These are phyloP conservation scores for Neofelis nebulosa DNA, from an alignment of 2,113 vertebrate genomes.

Conservation along the genomic window DNA sequence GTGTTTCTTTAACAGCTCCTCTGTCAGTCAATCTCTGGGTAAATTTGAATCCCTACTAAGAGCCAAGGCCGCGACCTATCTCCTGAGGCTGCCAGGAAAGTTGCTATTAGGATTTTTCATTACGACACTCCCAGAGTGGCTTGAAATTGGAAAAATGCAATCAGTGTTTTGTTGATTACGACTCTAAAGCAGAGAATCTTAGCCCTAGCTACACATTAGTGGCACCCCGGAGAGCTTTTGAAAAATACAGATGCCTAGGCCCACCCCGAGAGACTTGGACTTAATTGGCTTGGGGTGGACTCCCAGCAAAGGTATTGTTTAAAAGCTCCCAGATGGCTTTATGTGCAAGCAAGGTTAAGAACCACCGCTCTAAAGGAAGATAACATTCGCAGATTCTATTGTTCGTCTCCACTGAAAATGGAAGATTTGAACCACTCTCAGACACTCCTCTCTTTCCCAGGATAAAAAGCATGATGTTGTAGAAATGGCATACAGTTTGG, in stretches of 20 bases:
- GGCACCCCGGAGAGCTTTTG: constrained; percentile 40
- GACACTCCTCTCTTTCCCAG: neutral
- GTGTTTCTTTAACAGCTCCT: neutral
- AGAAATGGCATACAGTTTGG: neutral
- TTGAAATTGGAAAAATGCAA: constrained; percentile 51
- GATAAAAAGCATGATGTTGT: neutral
- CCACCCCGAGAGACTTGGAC: neutral
- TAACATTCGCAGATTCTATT: neutral
- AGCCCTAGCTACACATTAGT: constrained; percentile 6
- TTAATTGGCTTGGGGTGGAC: constrained; percentile 64
- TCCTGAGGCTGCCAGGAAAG: constrained; percentile 14
- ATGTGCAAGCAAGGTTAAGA: constrained; percentile 42
- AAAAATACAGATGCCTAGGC: constrained; percentile 46
- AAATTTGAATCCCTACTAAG: constrained; percentile 35
- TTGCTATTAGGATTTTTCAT: constrained; percentile 54
- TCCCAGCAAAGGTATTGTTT: constrained; percentile 23
- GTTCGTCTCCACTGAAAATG: neutral
- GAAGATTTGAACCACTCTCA: neutral
- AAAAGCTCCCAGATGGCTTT: constrained; percentile 47
- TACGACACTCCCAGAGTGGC: constrained; percentile 41
- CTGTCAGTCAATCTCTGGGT: constrained; percentile 35
- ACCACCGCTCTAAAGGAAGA: constrained; percentile 26
- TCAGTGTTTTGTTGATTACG: constrained; percentile 55
- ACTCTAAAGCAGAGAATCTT: constrained; percentile 49
- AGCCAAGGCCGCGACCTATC: neutral